Evolutionary conservation across 2,888 invertebrate genomes (phyloP), one percentile per base, ranked within the genome.

Genomic region (Sesia apiformis): DNA sequence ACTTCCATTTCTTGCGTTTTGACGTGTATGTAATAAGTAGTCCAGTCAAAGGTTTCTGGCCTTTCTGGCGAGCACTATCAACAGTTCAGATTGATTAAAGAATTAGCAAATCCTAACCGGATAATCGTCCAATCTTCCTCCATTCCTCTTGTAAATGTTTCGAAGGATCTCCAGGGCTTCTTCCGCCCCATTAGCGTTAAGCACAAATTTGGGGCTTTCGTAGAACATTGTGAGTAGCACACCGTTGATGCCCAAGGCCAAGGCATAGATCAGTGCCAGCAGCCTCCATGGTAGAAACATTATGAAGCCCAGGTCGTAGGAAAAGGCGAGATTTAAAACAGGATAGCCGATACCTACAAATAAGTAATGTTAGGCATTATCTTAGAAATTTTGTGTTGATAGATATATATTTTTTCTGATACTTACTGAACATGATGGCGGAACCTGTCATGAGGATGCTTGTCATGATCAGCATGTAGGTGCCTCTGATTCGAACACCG

Each of bases 191-290:
- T 92, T 92, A 52, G 87, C 86, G 40, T 92, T 90, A 77, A 94
- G 90, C 3, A 94, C 74, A 69, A 93, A 95, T 71, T 94, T 94
- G 0, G 94, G 94, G 67, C 93, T 94, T 70, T 95, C 94, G n/a
- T 93, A 91, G 59, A 91, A 89, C 57, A 90, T 84, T 39, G 87
- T 78, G 5, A 92, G 71, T 0, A 90, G 74, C n/a, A 91, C 56
- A 0, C 90, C 90, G 40, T 92, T 91, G 0, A 92, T 59, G 0
- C 93, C 70, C 52, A 91, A 88, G 0, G 94, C 93, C 5, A 93
- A 41, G 4, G 91, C 78, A 49, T 87, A 70, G 3, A 83, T 58
- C 2, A 81, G 52, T 3, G 70, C 63, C 39, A 81, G 57, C 3
- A 82, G 66, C 43, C 81, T 67, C 81, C 81, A 81, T 1, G 81